A percentile compares a stretch with the other conserved stretches of the same genome.
Evolutionary conservation across 2,888 invertebrate genomes (phyloP).

Genomic region (Polymixis lichenea): DNA sequence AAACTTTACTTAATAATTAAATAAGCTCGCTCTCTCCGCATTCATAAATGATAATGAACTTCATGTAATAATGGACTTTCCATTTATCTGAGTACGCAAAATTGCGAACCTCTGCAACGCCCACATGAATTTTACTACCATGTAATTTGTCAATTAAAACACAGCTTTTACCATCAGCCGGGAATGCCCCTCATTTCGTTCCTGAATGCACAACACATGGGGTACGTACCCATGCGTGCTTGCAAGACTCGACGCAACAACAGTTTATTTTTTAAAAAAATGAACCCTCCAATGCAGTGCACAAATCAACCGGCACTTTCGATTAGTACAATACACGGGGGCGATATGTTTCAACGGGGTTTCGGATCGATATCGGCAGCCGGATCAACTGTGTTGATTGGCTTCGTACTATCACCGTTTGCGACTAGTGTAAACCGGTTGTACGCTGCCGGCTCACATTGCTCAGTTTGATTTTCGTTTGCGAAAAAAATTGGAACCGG

Average conservation of each 20-base stretch:
- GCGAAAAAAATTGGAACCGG: constrained; percentile 46
- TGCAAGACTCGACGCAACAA: constrained; percentile 39
- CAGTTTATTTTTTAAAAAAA: constrained; percentile 34
- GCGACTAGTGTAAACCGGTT: constrained; percentile 66
- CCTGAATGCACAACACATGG: constrained; percentile 39
- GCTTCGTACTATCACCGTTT: constrained; percentile 70
- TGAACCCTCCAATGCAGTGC: constrained; percentile 45
- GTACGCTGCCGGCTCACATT: constrained; percentile 53
- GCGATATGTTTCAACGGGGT: constrained; percentile 58
- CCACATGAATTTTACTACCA: constrained; percentile 24
- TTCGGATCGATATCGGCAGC: constrained; percentile 65
- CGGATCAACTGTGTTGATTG: constrained; percentile 81
- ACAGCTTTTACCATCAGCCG: constrained; percentile 33
- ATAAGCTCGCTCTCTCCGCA: background rate
- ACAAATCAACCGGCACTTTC: constrained; percentile 63
- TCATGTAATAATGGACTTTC: constrained; percentile 15
- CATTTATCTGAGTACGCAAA: constrained; percentile 16
- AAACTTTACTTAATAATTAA: background rate
- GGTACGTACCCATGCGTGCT: constrained; percentile 10
- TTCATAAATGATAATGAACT: constrained; percentile 20
- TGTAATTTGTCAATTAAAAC: constrained; percentile 50
- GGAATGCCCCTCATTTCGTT: constrained; percentile 49
- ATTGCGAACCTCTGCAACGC: constrained; percentile 18
- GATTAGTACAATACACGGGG: constrained; percentile 61
- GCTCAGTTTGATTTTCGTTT: constrained; percentile 56